These are phyloP conservation scores for Thalassarche chlororhynchos DNA, from an alignment of 2,113 vertebrate genomes.

Conservation along the genomic window DNA sequence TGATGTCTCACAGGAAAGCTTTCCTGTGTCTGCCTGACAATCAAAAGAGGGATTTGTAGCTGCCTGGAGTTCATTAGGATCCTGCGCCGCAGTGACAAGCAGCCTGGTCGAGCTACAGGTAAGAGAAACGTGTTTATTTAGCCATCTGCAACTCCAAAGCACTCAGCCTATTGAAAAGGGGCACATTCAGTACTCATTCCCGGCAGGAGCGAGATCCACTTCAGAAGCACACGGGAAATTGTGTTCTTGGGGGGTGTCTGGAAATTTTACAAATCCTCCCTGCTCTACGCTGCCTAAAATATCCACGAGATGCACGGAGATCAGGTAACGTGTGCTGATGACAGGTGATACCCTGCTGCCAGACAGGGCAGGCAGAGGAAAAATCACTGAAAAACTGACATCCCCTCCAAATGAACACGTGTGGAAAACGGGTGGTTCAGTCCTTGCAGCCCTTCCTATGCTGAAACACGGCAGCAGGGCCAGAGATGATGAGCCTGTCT, in stretches of 20 bases:
- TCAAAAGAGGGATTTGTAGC: not conserved
- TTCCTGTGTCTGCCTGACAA: not conserved
- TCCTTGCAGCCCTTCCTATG: not conserved
- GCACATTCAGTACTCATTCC: not conserved
- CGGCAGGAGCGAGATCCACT: not conserved
- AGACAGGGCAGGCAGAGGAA: not conserved
- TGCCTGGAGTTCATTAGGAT: not conserved
- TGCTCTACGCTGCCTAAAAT: not conserved
- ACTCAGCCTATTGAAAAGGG: not conserved
- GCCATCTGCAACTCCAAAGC: not conserved
- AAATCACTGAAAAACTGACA: not conserved
- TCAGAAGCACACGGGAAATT: not conserved
- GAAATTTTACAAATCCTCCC: not conserved
- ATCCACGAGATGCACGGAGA: rapidly evolving
- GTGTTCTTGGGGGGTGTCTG: not conserved
- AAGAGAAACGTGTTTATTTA: not conserved
- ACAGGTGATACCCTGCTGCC: not conserved
- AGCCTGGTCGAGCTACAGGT: not conserved
- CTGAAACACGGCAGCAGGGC: not conserved
- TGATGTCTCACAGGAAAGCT: not conserved
- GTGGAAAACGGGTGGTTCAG: not conserved
- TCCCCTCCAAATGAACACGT: rapidly evolving
- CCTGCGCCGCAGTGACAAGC: not conserved
- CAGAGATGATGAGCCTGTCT: not conserved
- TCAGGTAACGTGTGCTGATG: not conserved